Percentiles rank a stretch among this genome's conserved stretches.
These are phyloP conservation scores for Ormyrus thymus DNA, from an alignment of 2,888 invertebrate species.

Conservation along the genomic window DNA sequence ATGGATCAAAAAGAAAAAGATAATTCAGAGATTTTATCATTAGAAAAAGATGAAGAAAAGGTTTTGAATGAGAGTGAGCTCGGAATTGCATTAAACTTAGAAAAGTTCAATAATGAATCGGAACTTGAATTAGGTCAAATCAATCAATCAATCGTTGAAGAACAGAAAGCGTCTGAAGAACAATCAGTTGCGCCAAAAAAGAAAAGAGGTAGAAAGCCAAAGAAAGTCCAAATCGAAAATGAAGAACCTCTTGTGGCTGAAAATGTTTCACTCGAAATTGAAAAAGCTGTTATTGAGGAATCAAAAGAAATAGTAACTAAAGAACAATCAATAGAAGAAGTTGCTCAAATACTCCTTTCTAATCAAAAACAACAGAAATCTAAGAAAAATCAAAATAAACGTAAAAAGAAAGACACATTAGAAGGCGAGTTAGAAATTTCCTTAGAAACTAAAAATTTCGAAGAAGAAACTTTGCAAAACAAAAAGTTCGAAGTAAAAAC, in stretches of 20 bases:
- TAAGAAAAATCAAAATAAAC: slow-evolving; percentile 43
- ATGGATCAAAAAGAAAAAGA: slow-evolving; percentile 8
- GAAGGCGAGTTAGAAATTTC: not conserved
- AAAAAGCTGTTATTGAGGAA: slow-evolving; percentile 1
- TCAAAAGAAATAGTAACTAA: not conserved
- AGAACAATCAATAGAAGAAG: not conserved
- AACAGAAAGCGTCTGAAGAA: not conserved
- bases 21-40: not conserved
- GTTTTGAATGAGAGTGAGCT: slow-evolving; percentile 19
- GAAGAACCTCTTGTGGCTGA: not conserved
- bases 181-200: not conserved
- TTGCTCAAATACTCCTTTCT: not conserved
- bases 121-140: not conserved
- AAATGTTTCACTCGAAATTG: slow-evolving; percentile 51
- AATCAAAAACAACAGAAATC: slow-evolving; percentile 38
- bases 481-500: not conserved
- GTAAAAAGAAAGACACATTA: slow-evolving; percentile 21
- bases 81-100: not conserved
- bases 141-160: not conserved
- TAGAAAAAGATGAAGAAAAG: slow-evolving; percentile 14
- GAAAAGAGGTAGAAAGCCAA: slow-evolving; percentile 40
- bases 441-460: not conserved
- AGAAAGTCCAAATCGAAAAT: not conserved
- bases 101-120: not conserved
- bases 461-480: not conserved